Base-by-base conservation (phyloP, 2,888 invertebrate species). In the Tethea ocularis region DNA sequence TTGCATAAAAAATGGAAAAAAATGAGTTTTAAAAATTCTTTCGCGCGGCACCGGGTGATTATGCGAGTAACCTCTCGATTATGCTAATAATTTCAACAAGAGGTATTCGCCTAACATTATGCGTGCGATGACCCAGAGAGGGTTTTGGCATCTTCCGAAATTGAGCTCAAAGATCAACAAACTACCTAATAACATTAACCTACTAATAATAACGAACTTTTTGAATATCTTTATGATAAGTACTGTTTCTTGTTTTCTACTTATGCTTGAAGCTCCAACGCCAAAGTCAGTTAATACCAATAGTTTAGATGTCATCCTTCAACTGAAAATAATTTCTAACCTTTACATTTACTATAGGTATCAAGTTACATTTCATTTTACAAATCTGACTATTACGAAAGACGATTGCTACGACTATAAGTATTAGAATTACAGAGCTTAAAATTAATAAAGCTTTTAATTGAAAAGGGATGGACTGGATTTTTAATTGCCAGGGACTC, bases 121-220 rank as follows among this genome's bases (percentile, higher is more conserved):
- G 33, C 22, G 54, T 15, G 54, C 54, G 54, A 54, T 54, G 54
- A 54, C 54, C 54, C 54, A 33, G 33, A 22, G 54, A 33, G 13
- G 54, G 33, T 33, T 54, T 36, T 54, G 54, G 33, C 10, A 6
- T 36, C 36, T 38, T 38, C 38, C 6, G n/a, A 38, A 38, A n/a
- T 38, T 38, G 38, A 38, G 46, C 46, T 20, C 46, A n/a, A 46
- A 20, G 46, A 46, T 20, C 46, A 46, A 46, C 20, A 46, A 46
- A 46, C 46, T 46, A 46, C 46, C 46, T 10, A 20, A 46, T 41
- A 15, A 46, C 46, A 46, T 17, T 5, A 29, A 29, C 29, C 36
- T 17, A 41, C n/a, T n/a, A 0, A 41, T 5, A 17, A 41, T 41
- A 41, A 41, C 36, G 15, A 38, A 15, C 15, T 41, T 41, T 17